Evolutionary conservation across 2,888 invertebrate species (phyloP).

Genomic region (Plutella xylostella): DNA sequence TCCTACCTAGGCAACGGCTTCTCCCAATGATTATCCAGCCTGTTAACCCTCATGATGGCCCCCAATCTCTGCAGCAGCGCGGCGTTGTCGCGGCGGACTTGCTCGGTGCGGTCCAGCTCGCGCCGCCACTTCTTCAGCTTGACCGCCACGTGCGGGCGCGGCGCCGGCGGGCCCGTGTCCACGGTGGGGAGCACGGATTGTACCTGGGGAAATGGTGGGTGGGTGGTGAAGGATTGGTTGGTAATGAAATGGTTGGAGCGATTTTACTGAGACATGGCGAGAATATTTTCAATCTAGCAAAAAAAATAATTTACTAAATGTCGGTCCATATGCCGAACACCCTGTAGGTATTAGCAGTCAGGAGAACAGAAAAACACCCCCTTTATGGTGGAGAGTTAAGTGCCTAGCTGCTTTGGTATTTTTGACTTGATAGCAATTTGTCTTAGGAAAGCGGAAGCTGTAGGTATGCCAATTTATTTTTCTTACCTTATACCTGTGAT

Average conservation of each 20-base stretch:
- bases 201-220: slow-evolving; percentile 67
- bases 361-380: background rate
- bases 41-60: slow-evolving; percentile 73
- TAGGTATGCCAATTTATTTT: too few species aligned
- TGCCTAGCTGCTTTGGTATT: background rate
- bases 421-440: background rate
- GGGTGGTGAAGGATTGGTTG: too few species aligned
- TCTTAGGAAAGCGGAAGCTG: background rate
- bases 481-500: slow-evolving; percentile 76
- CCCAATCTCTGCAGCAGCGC: slow-evolving; percentile 75
- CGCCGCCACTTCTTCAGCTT: slow-evolving; percentile 78
- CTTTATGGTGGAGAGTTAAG: background rate
- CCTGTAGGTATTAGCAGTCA: background rate
- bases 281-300: too few species aligned
- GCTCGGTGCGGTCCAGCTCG: slow-evolving; percentile 73
- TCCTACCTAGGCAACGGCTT: slow-evolving; percentile 72
- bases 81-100: slow-evolving; percentile 77
- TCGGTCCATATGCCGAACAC: too few species aligned
- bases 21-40: slow-evolving; percentile 76
- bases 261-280: too few species aligned
- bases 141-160: slow-evolving; percentile 73
- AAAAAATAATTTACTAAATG: too few species aligned
- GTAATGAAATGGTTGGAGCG: too few species aligned
- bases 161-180: slow-evolving; percentile 73
- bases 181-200: slow-evolving; percentile 74